phyloP scores from a whole-genome alignment of 23 tunicate genomes.

The Pegea sp. region DNA sequence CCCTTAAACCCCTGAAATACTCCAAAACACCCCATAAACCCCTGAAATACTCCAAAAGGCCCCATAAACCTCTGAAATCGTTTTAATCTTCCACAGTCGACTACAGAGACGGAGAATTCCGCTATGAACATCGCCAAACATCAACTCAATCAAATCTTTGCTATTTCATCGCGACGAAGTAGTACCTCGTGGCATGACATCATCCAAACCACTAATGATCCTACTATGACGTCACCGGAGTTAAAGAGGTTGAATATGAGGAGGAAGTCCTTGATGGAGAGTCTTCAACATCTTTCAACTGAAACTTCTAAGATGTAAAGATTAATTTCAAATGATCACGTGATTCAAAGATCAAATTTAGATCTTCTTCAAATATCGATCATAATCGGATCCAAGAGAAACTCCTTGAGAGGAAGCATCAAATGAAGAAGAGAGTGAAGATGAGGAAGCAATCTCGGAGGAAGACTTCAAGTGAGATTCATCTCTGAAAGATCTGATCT shows the following conservation, averaged over 20 bases:
- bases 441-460: background rate
- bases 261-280: constrained; percentile 1
- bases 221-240: background rate
- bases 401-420: background rate
- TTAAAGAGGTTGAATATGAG: background rate
- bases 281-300: no score
- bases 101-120: background rate
- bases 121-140: background rate
- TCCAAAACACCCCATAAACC: no score
- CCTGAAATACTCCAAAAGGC: no score
- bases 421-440: background rate
- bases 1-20: no score
- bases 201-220: background rate
- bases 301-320: no score
- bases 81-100: background rate
- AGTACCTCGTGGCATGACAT: background rate
- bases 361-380: no score
- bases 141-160: background rate
- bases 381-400: background rate
- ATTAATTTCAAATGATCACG: no score
- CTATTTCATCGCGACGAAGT: background rate
- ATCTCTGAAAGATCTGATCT: no score
- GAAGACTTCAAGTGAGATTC: background rate
- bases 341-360: no score
- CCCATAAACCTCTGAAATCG: no score